A percentile compares a stretch with the other conserved stretches of the same genome.
Evolutionary conservation across 2,888 invertebrate species (phyloP).

Genomic region (Pyrrhosoma nymphula): DNA sequence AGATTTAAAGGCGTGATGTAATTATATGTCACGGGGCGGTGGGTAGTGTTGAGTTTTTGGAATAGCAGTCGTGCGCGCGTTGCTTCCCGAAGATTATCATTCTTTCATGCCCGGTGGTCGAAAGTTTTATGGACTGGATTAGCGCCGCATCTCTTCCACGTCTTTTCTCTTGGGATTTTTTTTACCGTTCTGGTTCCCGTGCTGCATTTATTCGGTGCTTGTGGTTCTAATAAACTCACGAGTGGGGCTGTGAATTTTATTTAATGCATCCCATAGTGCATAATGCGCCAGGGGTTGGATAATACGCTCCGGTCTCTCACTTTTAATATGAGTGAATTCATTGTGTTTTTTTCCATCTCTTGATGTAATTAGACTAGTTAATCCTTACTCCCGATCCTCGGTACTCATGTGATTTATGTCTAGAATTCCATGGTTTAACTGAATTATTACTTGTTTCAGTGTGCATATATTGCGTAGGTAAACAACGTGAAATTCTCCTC

Average conservation of each 20-base stretch:
- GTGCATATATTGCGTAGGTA: not conserved
- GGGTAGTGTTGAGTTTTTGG: not conserved
- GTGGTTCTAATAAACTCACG: not conserved
- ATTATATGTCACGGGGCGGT: not conserved
- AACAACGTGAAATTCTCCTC: not conserved
- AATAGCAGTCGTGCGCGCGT: not conserved
- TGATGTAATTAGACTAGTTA: not conserved
- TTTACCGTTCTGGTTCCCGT: not conserved
- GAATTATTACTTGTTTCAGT: not conserved
- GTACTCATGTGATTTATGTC: not conserved
- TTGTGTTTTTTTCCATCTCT: not conserved
- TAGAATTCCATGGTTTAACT: not conserved
- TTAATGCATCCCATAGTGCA: not conserved
- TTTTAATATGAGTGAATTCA: not conserved
- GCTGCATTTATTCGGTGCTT: not conserved
- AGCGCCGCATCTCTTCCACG: not conserved
- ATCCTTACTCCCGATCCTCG: not conserved
- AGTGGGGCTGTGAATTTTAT: not conserved
- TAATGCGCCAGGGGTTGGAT: not conserved
- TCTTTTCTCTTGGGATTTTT: not conserved
- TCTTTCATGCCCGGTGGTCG: not conserved
- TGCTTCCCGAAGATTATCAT: not conserved
- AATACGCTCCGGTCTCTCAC: not conserved
- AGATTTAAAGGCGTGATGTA: not conserved
- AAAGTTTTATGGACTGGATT: conserved; percentile 3